phyloP scores from a whole-genome alignment of 2,797 vertebrate genomes.

The Falco biarmicus region DNA sequence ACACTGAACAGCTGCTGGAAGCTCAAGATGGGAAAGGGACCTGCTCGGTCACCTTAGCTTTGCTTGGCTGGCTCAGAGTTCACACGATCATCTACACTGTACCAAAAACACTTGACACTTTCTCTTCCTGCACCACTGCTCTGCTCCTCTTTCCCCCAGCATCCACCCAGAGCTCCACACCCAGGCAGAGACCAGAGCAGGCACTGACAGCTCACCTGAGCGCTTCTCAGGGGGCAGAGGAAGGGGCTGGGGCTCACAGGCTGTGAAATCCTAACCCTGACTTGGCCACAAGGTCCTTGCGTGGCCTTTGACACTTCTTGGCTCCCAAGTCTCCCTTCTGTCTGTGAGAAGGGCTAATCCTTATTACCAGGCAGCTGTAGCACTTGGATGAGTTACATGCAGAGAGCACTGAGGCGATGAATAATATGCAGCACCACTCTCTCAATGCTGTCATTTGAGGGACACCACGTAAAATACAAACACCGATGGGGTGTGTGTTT shows the following conservation, averaged over 20 bases:
- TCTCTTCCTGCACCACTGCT: neutral
- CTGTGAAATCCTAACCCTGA: neutral
- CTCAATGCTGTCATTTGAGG: neutral
- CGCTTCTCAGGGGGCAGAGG: neutral
- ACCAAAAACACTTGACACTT: neutral
- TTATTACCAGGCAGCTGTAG: neutral
- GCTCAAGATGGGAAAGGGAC: neutral
- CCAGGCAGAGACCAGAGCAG: neutral
- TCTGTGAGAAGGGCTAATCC: neutral
- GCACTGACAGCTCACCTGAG: neutral
- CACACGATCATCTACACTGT: neutral
- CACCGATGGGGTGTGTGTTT: neutral
- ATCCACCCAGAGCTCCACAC: neutral
- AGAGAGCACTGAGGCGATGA: neutral
- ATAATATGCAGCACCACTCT: neutral
- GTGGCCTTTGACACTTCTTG: neutral
- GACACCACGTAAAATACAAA: neutral
- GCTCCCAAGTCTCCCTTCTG: neutral
- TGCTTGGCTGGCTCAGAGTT: neutral
- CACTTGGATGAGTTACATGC: neutral
- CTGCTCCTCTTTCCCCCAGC: rapidly evolving
- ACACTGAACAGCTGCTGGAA: neutral
- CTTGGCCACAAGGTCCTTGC: neutral
- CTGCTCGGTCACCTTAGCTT: neutral
- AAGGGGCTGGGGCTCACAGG: neutral